Conservation (phyloP, 2,113 vertebrate genomes). For the Perognathus longimembris region DNA sequence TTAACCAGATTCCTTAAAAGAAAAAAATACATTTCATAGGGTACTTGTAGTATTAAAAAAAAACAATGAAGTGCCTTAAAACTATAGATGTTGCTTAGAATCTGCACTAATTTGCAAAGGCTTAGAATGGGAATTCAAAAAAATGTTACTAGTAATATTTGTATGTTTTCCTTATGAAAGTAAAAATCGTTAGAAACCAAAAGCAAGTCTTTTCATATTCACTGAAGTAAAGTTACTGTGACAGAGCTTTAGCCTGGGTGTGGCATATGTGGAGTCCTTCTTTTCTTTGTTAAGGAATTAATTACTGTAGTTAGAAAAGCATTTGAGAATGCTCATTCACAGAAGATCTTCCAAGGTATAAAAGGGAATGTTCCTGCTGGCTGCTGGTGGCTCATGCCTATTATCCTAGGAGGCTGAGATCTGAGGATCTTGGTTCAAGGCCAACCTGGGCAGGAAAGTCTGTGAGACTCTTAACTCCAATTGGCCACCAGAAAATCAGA, state of each 20-base stretch:
- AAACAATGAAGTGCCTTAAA: constrained; percentile 45
- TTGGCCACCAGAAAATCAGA: too few relatives aligned
- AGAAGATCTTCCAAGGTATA: constrained; percentile 30
- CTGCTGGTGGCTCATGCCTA: too few relatives aligned
- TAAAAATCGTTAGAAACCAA: constrained; percentile 50
- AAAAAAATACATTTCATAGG: not conserved
- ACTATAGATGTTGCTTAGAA: not conserved
- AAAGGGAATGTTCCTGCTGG: too few relatives aligned
- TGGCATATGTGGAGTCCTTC: not conserved
- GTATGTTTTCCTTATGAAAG: not conserved
- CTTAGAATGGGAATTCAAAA: constrained; percentile 39
- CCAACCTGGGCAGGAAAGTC: too few relatives aligned
- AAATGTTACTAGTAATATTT: constrained; percentile 9
- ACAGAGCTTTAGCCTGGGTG: constrained; percentile 59
- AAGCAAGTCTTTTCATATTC: constrained; percentile 4
- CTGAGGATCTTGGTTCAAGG: too few relatives aligned
- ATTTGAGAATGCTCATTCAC: not conserved
- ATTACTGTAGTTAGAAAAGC: not conserved
- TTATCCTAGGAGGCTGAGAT: too few relatives aligned
- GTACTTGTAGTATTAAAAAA: not conserved
- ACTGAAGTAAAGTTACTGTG: constrained; percentile 53
- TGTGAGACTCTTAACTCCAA: too few relatives aligned
- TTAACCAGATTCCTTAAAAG: not conserved
- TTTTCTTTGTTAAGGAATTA: constrained; percentile 18
- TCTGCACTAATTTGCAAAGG: not conserved